Base-by-base conservation (phyloP, 2,113 vertebrate genomes). In the Scalopus aquaticus region DNA sequence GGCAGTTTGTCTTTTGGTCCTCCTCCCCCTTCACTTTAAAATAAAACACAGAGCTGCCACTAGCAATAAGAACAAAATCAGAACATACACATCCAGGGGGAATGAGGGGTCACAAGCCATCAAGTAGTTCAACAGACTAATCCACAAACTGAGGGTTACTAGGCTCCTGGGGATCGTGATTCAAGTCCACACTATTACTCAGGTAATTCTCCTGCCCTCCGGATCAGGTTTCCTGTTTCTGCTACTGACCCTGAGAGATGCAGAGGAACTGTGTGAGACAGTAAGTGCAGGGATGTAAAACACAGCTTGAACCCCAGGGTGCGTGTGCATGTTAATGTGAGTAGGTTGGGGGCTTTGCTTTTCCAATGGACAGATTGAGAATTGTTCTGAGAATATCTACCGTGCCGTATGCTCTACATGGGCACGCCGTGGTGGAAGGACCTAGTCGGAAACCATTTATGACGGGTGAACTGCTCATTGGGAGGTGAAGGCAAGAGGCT, bases 1-100 rank as follows among this genome's bases (percentile, higher is more conserved):
- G 56, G 30, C n/a, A 35, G 17, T 46, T 37, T 64, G 19, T 84
- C 83, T 67, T 70, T 44, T 22, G 12, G 17, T 26, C 54, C 30
- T 15, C 30, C 58, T 13, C 74, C 30, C 74, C 51, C 72, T 44
- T 88, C 65, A n/a, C 64, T 89, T 88, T 32, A 72, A 93, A 85
- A 83, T 88, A 81, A 90, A 97, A 94, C 30, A 62, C 84, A 88
- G 42, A 85, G 60, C 88, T 96, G 62, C 70, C 82, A 93, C 90
- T 90, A 92, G 58, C 96, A 95, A 82, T 91, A 91, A 89, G 90
- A 94, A 96, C 95, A 96, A 94, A 95, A 97, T 88, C 93, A 91
- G 88, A 95, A 96, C 91, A 89, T 95, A 93, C 0, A 89, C 32
- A 93, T 69, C 95, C 51, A 95, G 79, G 92, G 91, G 90, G 49